phyloP scores from a whole-genome alignment of 2,797 vertebrate species.

The Tragelaphus eurycerus region DNA sequence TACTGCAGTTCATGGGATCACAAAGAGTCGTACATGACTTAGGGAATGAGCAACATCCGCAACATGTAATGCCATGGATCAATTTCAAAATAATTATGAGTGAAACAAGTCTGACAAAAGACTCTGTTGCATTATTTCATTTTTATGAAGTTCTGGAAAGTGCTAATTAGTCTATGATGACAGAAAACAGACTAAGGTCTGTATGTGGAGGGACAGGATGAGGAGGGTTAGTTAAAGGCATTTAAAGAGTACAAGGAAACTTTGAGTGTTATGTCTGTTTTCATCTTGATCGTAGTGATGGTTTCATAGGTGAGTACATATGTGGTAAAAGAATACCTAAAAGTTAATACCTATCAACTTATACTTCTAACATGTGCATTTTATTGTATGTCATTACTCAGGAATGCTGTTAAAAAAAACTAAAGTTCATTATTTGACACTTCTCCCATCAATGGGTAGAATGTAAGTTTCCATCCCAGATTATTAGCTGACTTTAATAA shows the following conservation, averaged over 20 bases:
- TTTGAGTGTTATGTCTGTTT: background rate
- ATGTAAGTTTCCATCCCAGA: background rate
- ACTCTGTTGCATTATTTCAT: background rate
- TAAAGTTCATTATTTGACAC: background rate
- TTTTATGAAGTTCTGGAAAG: background rate
- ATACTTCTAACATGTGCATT: background rate
- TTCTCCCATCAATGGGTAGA: background rate
- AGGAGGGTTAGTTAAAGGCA: background rate
- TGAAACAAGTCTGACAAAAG: background rate
- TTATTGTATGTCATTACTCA: background rate
- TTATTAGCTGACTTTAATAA: background rate
- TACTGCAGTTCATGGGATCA: rapidly evolving
- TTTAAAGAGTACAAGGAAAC: background rate
- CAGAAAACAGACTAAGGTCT: background rate
- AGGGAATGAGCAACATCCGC: background rate
- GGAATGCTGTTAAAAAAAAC: background rate
- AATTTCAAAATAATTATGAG: background rate
- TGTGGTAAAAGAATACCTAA: background rate
- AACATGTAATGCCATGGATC: background rate
- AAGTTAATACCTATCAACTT: background rate
- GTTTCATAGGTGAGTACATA: background rate
- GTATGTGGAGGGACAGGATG: background rate
- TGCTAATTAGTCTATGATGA: background rate
- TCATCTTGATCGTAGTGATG: background rate
- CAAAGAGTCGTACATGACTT: background rate